Evolutionary conservation across 2,797 vertebrate genomes (phyloP).

Genomic region (Sebastiscus tertius): DNA sequence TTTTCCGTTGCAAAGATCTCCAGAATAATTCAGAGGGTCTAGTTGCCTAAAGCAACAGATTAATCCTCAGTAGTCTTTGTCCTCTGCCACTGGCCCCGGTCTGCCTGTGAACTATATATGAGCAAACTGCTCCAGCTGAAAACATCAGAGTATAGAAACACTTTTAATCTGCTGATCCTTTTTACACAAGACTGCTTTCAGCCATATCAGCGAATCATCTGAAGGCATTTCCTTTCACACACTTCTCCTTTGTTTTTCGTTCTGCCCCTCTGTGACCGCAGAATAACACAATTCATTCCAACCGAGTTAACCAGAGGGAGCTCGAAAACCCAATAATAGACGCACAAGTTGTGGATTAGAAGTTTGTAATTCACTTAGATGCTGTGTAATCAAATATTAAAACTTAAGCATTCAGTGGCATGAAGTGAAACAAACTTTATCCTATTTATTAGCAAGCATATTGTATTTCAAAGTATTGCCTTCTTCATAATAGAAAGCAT

Average conservation of each 20-base stretch:
- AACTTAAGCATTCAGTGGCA: not conserved
- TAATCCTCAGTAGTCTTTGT: slow-evolving; percentile 45
- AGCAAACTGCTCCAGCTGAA: slow-evolving; percentile 17
- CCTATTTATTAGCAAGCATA: not conserved
- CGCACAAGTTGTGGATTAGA: slow-evolving; percentile 4
- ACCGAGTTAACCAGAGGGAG: slow-evolving; percentile 28
- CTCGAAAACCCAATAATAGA: slow-evolving; percentile 5
- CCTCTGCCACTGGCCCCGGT: slow-evolving; percentile 8
- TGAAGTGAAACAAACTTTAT: slow-evolving; percentile 6
- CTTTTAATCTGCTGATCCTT: slow-evolving; percentile 45
- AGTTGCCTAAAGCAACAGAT: slow-evolving; percentile 55
- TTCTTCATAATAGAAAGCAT: not conserved
- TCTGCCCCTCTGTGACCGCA: slow-evolving; percentile 35
- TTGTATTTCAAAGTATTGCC: not conserved
- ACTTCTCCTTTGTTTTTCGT: slow-evolving; percentile 23
- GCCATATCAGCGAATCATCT: slow-evolving; percentile 38
- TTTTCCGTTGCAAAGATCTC: slow-evolving; percentile 36
- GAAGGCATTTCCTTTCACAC: slow-evolving; percentile 33
- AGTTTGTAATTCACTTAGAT: slow-evolving; percentile 23
- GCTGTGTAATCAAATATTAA: slow-evolving; percentile 28
- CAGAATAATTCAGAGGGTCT: slow-evolving; percentile 49
- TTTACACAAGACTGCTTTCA: slow-evolving; percentile 36
- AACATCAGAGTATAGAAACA: slow-evolving; percentile 23
- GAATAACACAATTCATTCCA: slow-evolving; percentile 50
- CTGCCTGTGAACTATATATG: slow-evolving; percentile 20